A percentile compares a stretch with the other conserved stretches of the same genome.
Conservation (phyloP, 2,797 vertebrate species). For the Poeciliopsis infans region DNA sequence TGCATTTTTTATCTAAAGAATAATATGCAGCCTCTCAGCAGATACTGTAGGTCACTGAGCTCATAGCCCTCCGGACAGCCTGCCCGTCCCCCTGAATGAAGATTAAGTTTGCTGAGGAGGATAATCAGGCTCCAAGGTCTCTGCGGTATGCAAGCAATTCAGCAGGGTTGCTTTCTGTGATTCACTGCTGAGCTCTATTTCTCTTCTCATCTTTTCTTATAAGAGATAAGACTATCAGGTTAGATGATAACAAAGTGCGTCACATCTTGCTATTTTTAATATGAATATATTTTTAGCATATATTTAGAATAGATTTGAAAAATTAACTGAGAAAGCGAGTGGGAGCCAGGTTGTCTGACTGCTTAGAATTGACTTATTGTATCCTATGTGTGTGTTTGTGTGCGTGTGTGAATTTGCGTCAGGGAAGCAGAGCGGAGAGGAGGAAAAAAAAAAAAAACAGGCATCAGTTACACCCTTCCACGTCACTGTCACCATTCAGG, state of each 20-base stretch:
- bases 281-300: neutral
- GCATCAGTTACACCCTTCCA: constrained; percentile 68
- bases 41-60: constrained; percentile 66
- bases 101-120: constrained; percentile 73
- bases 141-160: constrained; percentile 64
- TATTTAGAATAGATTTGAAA: constrained; percentile 10
- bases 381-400: constrained; percentile 46
- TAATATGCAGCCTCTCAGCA: constrained; percentile 59
- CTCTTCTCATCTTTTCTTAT: constrained; percentile 43
- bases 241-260: constrained; percentile 33
- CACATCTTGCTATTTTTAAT: constrained; percentile 7
- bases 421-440: constrained; percentile 42
- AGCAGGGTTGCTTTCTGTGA: constrained; percentile 39
- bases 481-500: constrained; percentile 68
- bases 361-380: constrained; percentile 44
- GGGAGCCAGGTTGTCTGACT: constrained; percentile 25
- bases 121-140: constrained; percentile 68
- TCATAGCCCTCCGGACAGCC: constrained; percentile 53
- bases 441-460: constrained; percentile 21
- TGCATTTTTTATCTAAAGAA: constrained; percentile 55
- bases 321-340: constrained; percentile 11
- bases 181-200: constrained; percentile 44
- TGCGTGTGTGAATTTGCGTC: constrained; percentile 52
- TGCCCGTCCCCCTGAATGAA: constrained; percentile 64
- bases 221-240: constrained; percentile 20